phyloP scores from a whole-genome alignment of 2,113 vertebrate genomes.

The cat (Felis catus) region DNA sequence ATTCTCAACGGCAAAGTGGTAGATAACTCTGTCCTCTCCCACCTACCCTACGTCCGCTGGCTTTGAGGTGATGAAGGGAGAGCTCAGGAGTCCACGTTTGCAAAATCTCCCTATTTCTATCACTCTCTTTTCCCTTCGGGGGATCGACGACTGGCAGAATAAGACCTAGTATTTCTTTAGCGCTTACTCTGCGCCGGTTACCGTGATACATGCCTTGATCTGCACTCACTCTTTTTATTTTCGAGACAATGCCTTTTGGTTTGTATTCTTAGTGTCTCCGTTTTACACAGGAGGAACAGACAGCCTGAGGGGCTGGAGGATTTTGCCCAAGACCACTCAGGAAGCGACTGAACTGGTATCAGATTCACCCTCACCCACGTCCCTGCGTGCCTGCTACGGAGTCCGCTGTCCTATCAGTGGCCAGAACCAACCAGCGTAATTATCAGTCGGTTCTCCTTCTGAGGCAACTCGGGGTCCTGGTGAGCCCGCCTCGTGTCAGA shows the following conservation, averaged over 20 bases:
- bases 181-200: neutral
- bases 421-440: neutral
- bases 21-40: neutral
- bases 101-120: neutral
- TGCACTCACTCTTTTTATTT: neutral
- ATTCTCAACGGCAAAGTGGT: neutral
- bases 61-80: neutral
- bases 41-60: neutral
- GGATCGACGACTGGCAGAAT: neutral
- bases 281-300: neutral
- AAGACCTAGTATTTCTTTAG: neutral
- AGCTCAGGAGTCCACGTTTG: neutral
- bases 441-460: neutral
- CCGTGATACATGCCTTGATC: neutral
- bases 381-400: neutral
- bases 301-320: neutral
- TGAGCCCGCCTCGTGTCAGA: neutral
- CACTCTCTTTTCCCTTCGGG: neutral
- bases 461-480: neutral
- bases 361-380: neutral
- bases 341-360: neutral
- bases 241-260: neutral
- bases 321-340: neutral
- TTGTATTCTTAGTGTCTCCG: neutral
- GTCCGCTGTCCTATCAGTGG: neutral